Base-by-base conservation (phyloP, 2,797 vertebrate species). In the Emydoidea blandingii region DNA sequence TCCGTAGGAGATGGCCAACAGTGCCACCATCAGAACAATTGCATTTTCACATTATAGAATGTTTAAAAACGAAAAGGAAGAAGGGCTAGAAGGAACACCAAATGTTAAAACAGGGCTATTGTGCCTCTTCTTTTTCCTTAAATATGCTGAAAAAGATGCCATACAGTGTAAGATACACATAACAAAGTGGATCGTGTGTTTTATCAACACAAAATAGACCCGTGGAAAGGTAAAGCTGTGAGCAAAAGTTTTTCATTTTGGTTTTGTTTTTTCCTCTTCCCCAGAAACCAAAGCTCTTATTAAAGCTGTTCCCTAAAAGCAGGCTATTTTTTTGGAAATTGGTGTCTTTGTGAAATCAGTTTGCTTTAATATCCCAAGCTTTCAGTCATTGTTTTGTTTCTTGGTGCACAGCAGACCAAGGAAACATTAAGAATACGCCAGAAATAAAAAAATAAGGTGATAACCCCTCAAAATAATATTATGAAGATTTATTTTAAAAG, bases 21-120 rank as follows among this genome's bases (percentile, higher is more conserved):
- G 47, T 62, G 62, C 92, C 96, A 41, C 68, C 1, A 0, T 94
- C 94, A 84, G 92, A 96, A 86, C 62, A 41, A 44, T n/a, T 14
- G 83, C 31, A 4, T 47, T 96, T 83, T 80, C 81, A 83, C 21
- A 4, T 37, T 83, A 1, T 44, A 34, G 4, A 65, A 5, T 93
- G 2, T 62, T 84, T 76, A 10, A 52, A 88, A 94, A 57, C 41
- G 47, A 44, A 56, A 56, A 82, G 41, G 84, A 57, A 37, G 50
- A n/a, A 84, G 14, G 50, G 72, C 62, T 47, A 15, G 81, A 50
- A 88, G 21, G 9, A 41, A n/a, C 23, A 18, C 14, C 27, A 79
- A 79, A 49, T 4, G 7, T 47, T 47, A 47, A 41, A 50, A 16
- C 76, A 18, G 27, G 31, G 11, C 12, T 49, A 79, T 79, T 31